These are phyloP conservation scores for Whitmania pigra DNA, from an alignment of 1,140 invertebrate species.

Conservation along the genomic window DNA sequence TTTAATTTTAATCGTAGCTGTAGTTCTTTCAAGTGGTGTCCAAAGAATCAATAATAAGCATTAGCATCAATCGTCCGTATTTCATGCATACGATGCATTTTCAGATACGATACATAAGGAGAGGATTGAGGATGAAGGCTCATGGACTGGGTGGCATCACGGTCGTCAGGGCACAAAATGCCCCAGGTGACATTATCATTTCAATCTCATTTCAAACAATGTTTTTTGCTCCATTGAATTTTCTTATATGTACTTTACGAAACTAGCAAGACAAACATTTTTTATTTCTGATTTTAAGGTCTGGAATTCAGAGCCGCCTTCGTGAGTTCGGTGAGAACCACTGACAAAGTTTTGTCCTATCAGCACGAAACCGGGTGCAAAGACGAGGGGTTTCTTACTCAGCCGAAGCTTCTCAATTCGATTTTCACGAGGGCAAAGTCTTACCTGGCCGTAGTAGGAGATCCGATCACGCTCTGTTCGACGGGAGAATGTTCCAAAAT, in stretches of 20 bases:
- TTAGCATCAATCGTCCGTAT: too few species aligned
- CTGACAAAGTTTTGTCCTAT: constrained; percentile 52
- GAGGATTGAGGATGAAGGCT: not conserved
- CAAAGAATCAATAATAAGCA: too few species aligned
- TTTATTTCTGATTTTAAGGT: constrained; percentile 37
- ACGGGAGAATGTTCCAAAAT: constrained; percentile 61
- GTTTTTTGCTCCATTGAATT: constrained; percentile 36
- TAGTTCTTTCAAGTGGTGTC: too few species aligned
- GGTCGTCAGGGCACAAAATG: constrained; percentile 18
- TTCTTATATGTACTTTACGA: not conserved
- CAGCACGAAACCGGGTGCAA: constrained; percentile 52
- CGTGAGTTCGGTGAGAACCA: constrained; percentile 66
- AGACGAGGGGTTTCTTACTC: constrained; percentile 75
- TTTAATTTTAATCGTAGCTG: too few species aligned
- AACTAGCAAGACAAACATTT: not conserved
- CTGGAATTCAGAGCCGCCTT: constrained; percentile 77
- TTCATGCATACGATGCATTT: too few species aligned
- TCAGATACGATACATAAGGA: not conserved
- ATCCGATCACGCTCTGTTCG: constrained; percentile 69
- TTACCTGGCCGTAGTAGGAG: constrained; percentile 72
- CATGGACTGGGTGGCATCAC: constrained; percentile 33
- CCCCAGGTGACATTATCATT: not conserved
- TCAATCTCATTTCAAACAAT: not conserved
- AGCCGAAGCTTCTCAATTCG: constrained; percentile 70
- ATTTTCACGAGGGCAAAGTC: constrained; percentile 73